Percentiles rank a stretch among this genome's conserved stretches.
phyloP scores from a whole-genome alignment of 2,888 invertebrate species.

The Aphelenchoides bicaudatus region DNA sequence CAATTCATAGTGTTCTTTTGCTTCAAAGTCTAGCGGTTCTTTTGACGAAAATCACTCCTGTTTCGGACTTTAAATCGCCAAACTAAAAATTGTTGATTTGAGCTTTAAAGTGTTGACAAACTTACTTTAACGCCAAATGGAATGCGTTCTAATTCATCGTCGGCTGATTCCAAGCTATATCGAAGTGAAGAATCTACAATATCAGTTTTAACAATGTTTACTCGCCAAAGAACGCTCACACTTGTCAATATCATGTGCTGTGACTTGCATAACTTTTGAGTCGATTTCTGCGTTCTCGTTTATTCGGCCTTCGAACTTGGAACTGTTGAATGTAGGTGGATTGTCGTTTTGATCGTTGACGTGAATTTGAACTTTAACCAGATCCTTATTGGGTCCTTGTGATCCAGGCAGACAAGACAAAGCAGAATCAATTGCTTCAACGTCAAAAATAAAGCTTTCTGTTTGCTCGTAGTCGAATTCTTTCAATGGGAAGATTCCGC shows the following conservation, averaged over 20 bases:
- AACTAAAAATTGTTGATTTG: too few relatives aligned
- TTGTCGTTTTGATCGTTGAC: conserved; percentile 92
- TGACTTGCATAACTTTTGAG: conserved; percentile 41
- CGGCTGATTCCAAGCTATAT: conserved; percentile 46
- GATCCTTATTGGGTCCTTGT: conserved; percentile 55
- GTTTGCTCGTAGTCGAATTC: conserved; percentile 92
- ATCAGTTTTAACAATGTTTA: conserved; percentile 13
- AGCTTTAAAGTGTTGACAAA: too few relatives aligned
- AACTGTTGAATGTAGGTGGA: conserved; percentile 82
- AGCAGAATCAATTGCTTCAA: conserved; percentile 91
- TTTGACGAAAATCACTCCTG: conserved; percentile 56
- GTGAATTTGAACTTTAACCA: conserved; percentile 80
- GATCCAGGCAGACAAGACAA: conserved; percentile 73
- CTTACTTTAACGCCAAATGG: conserved; percentile 59
- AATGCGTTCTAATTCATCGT: conserved; percentile 38
- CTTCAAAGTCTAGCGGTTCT: conserved; percentile 57
- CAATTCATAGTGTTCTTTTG: conserved; percentile 69
- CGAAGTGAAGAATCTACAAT: conserved; percentile 29
- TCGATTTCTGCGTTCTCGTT: conserved; percentile 41
- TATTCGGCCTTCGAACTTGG: conserved; percentile 41
- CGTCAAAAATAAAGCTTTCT: conserved; percentile 93
- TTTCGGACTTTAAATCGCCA: conserved; percentile 47
- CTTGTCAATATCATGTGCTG: conserved; percentile 56
- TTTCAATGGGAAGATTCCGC: conserved; percentile 73
- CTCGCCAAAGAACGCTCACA: conserved; percentile 30